Percentiles rank a stretch among this genome's conserved stretches.
phyloP scores from a whole-genome alignment of 2,797 vertebrate genomes.

The Rhyacichthys aspro region DNA sequence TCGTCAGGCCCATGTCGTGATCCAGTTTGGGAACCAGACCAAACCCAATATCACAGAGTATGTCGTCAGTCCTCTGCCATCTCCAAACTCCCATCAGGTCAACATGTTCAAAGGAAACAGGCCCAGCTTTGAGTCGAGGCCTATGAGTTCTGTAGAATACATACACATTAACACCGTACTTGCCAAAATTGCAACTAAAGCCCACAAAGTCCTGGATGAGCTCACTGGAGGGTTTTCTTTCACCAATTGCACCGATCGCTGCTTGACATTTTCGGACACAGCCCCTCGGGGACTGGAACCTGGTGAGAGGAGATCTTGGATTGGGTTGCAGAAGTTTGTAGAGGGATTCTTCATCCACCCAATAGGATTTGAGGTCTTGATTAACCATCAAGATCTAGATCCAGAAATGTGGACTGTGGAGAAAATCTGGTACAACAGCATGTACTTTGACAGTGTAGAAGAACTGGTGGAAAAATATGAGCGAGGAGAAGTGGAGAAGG shows the following conservation, averaged over 20 bases:
- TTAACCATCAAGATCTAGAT: conserved; percentile 84
- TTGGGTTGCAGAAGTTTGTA: conserved; percentile 87
- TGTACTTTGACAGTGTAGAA: conserved; percentile 82
- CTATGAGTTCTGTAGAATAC: conserved; percentile 79
- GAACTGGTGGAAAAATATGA: conserved; percentile 84
- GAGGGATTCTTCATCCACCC: conserved; percentile 93
- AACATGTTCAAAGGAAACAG: conserved; percentile 60
- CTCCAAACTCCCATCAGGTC: conserved; percentile 70
- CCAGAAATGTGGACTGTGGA: conserved; percentile 82
- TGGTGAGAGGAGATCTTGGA: conserved; percentile 88
- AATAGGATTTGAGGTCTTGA: conserved; percentile 88
- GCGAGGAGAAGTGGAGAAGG: conserved; percentile 65
- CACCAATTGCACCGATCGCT: conserved; percentile 80
- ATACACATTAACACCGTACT: conserved; percentile 69
- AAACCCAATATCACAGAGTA: conserved; percentile 88
- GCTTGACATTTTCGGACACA: conserved; percentile 87
- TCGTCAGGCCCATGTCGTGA: conserved; percentile 84
- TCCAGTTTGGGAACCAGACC: conserved; percentile 85
- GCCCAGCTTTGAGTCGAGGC: conserved; percentile 79
- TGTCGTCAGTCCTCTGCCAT: conserved; percentile 86
- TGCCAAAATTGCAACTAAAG: conserved; percentile 58
- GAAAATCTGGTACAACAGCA: conserved; percentile 90
- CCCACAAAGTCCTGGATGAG: conserved; percentile 79
- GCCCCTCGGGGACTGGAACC: conserved; percentile 86
- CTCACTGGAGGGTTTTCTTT: conserved; percentile 85